Evolutionary conservation across 2,113 vertebrate species (phyloP).

Genomic region (Tachysurus fulvidraco): DNA sequence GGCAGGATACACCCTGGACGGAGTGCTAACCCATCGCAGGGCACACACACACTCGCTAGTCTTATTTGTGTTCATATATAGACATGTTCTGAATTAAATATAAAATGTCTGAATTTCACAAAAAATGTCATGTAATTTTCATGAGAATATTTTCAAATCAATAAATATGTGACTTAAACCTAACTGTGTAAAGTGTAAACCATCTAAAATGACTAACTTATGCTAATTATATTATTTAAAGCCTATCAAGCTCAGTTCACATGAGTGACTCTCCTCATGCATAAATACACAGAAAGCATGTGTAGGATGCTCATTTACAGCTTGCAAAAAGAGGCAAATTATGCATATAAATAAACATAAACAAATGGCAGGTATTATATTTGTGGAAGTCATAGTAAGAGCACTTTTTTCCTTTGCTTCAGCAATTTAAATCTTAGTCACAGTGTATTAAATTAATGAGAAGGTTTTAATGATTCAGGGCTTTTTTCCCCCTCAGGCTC

Average conservation of each 20-base stretch:
- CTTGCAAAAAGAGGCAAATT: not conserved
- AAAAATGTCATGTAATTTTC: not conserved
- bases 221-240: not conserved
- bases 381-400: not conserved
- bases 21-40: too few relatives aligned
- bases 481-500: not conserved
- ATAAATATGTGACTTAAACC: not conserved
- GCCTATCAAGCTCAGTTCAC: not conserved
- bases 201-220: not conserved
- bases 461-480: not conserved
- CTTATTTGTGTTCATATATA: not conserved
- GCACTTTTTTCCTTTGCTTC: not conserved
- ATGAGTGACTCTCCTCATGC: not conserved
- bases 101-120: not conserved
- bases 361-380: not conserved
- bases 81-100: not conserved
- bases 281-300: not conserved
- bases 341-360: not conserved
- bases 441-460: not conserved
- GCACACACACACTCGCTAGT: too few relatives aligned
- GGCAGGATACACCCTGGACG: too few relatives aligned
- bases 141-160: not conserved
- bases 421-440: not conserved
- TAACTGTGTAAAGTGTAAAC: not conserved
- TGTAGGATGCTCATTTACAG: not conserved